phyloP scores from a whole-genome alignment of 1,140 invertebrate genomes.

The Diabrotica virgifera region DNA sequence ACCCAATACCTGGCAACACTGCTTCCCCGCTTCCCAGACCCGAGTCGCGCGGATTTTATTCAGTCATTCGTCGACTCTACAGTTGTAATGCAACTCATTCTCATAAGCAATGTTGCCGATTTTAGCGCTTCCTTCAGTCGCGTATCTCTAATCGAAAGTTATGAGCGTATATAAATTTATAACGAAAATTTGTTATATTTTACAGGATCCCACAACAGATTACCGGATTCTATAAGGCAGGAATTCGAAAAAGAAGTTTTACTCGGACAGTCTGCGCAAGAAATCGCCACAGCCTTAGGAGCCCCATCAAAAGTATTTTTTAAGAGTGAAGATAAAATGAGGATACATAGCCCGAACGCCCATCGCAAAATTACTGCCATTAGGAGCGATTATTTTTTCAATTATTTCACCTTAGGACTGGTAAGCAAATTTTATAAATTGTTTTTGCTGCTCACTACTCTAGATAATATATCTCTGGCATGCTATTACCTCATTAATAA shows the following conservation, averaged over 20 bases:
- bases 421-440: constrained; percentile 55
- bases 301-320: constrained; percentile 80
- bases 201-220: constrained; percentile 37
- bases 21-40: too few species aligned
- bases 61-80: too few species aligned
- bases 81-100: too few species aligned
- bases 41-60: too few species aligned
- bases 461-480: too few species aligned
- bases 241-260: constrained; percentile 63
- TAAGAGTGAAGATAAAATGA: constrained; percentile 98
- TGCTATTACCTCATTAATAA: too few species aligned
- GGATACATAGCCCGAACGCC: constrained; percentile 89
- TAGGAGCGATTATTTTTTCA: constrained; percentile 92
- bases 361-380: constrained; percentile 72
- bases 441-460: background rate
- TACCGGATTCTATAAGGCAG: constrained; percentile 39
- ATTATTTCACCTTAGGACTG: constrained; percentile 94
- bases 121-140: too few species aligned
- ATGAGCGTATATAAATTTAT: too few species aligned
- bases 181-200: background rate
- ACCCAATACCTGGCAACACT: too few species aligned
- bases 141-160: too few species aligned
- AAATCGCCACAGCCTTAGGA: constrained; percentile 75
- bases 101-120: too few species aligned
- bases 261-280: constrained; percentile 82